Percentiles rank a stretch among this genome's conserved stretches.
Conservation (phyloP, 2,113 vertebrate species). For the Himantopus leucocephalus region DNA sequence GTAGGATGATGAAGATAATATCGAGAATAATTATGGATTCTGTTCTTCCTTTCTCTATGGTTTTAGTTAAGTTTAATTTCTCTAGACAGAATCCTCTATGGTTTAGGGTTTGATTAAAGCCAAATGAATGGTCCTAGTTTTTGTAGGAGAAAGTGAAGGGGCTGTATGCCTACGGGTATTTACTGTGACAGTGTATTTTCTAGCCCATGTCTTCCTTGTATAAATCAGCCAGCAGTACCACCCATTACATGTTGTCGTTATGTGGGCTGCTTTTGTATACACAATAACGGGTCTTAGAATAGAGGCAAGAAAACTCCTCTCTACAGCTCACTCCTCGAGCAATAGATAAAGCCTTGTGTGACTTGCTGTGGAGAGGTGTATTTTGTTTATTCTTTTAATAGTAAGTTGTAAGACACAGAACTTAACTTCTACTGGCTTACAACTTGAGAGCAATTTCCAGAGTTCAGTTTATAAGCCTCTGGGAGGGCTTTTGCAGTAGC, state of each 20-base stretch:
- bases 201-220: not conserved
- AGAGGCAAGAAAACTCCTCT: not conserved
- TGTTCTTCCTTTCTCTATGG: not conserved
- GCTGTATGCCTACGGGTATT: not conserved
- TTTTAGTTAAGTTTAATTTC: not conserved
- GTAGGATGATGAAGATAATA: not conserved
- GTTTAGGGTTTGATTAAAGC: not conserved
- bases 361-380: not conserved
- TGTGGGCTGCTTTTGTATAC: not conserved
- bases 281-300: not conserved
- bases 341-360: not conserved
- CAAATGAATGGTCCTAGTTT: not conserved
- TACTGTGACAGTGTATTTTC: not conserved
- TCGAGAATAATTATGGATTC: not conserved
- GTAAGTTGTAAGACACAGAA: not conserved
- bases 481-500: not conserved
- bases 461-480: not conserved
- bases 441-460: not conserved
- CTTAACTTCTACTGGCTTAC: not conserved
- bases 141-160: not conserved
- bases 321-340: accelerated
- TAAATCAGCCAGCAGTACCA: not conserved
- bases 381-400: not conserved
- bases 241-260: accelerated
- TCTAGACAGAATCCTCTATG: not conserved